phyloP scores from a whole-genome alignment of 2,888 invertebrate species.

The Frankliniella fusca region DNA sequence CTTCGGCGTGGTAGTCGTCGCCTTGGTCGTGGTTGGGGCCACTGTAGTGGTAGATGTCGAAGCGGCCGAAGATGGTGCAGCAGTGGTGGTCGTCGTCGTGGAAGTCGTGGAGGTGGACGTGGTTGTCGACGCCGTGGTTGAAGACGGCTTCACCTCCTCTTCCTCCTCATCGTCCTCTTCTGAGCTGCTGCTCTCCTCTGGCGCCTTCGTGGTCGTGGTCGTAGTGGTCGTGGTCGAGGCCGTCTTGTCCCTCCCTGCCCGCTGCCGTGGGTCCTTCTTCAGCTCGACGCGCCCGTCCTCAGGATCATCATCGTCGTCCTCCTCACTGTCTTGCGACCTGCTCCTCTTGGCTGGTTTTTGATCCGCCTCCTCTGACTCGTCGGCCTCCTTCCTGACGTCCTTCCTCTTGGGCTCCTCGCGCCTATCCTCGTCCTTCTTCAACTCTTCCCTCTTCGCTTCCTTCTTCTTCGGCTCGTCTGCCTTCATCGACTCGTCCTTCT shows the following conservation, averaged over 20 bases:
- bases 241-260: background rate
- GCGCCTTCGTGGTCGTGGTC: background rate
- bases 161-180: conserved; percentile 8
- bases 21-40: background rate
- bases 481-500: background rate
- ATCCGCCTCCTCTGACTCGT: background rate
- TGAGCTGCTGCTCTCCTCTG: background rate
- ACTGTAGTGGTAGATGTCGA: background rate
- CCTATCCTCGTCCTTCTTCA: background rate
- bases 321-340: background rate
- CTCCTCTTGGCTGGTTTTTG: background rate
- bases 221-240: background rate
- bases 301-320: background rate
- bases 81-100: background rate
- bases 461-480: background rate
- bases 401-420: background rate
- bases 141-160: background rate
- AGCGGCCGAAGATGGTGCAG: background rate
- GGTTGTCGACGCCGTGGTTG: background rate
- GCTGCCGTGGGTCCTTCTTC: background rate
- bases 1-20: background rate
- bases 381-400: background rate
- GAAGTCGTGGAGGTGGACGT: background rate
- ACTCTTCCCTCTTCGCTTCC: background rate
- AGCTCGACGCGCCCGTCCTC: background rate